Evolutionary conservation across 2,797 vertebrate species (phyloP), one percentile per base, ranked within the genome.

Genomic region (Peromyscus nudipes): DNA sequence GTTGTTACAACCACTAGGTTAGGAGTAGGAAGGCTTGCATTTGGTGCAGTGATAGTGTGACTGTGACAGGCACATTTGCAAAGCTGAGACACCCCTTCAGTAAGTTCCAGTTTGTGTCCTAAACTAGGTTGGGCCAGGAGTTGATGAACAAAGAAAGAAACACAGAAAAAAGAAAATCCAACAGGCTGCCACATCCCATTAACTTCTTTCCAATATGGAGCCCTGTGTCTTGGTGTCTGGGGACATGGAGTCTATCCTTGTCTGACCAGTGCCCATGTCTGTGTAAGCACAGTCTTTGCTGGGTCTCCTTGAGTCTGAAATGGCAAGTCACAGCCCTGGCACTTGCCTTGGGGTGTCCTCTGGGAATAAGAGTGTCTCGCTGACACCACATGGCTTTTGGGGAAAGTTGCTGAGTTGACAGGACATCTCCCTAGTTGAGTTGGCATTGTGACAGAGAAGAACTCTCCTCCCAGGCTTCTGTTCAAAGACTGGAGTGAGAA

Each of bases 361-460:
- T 89, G 88, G 64, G 69, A 94, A 49, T 31, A 55, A 96, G 67
- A 60, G 40, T 12, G 40, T 46, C 34, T 0, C 7, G 19, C 64
- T 0, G 0, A 16, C 13, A 76, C 76, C 65, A 64, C 65, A 4
- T 29, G 21, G 40, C 37, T 87, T 87, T 5, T 1, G 31, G 43
- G 46, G 14, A 13, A 79, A 90, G 55, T 82, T 93, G 96, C 92
- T 75, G 93, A 95, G 86, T 90, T 64, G 4, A 2, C 69, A 37
- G 65, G 76, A 87, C 29, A 2, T 29, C 37, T 80, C 65, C n/a
- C 3, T 8, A 13, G n/a, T 55, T 21, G 94, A 94, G 84, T 1
- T 49, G 90, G 87, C 67, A 2, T 7, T 19, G 60, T 6, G 31
- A 34, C 23, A 82, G 29, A 13, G 46, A 80, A 4, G 64, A 82